Evolutionary conservation across 2,888 invertebrate genomes (phyloP).

Genomic region (Xiphydria camelus): DNA sequence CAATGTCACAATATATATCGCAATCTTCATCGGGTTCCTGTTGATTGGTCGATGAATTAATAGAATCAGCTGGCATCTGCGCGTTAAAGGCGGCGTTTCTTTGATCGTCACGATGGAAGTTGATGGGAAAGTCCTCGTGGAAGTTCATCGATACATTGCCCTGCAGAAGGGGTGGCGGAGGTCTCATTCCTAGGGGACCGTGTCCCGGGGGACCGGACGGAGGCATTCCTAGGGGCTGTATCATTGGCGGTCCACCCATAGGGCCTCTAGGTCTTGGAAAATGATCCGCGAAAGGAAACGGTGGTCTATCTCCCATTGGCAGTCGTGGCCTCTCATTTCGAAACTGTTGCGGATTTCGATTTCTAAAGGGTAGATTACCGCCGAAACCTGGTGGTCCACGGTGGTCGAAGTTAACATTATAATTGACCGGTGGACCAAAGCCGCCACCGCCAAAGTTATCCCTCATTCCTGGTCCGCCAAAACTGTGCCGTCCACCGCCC

Average conservation of each 20-base stretch:
- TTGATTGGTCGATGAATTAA: slow-evolving; percentile 1
- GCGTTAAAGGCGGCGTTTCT: slow-evolving; percentile 10
- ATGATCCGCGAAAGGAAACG: slow-evolving; percentile 15
- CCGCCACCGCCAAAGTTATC: slow-evolving; percentile 42
- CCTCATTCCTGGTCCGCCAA: slow-evolving; percentile 23
- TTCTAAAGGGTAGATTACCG: slow-evolving; percentile 41
- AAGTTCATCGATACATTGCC: slow-evolving; percentile 21
- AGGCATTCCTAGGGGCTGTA: no score
- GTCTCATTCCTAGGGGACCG: slow-evolving; percentile 17
- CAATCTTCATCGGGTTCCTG: slow-evolving; percentile 60
- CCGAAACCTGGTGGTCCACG: slow-evolving; percentile 39
- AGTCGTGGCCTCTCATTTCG: slow-evolving; percentile 32
- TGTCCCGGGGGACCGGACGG: slow-evolving; percentile 25
- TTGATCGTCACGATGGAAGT: slow-evolving; percentile 20
- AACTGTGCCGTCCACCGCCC: slow-evolving; percentile 37
- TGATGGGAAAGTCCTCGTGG: slow-evolving; percentile 28
- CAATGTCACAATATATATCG: slow-evolving; percentile 68
- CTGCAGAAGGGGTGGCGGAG: slow-evolving; percentile 11
- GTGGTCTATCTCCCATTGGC: slow-evolving; percentile 28
- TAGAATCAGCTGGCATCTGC: neutral
- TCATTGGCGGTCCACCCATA: slow-evolving; percentile 8
- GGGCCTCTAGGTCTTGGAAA: slow-evolving; percentile 19
- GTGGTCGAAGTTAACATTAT: slow-evolving; percentile 44
- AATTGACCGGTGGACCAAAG: slow-evolving; percentile 42
- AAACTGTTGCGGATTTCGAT: slow-evolving; percentile 48